Evolutionary conservation across 1,140 invertebrate species (phyloP).

Genomic region (Ptiloglossa arizonensis): DNA sequence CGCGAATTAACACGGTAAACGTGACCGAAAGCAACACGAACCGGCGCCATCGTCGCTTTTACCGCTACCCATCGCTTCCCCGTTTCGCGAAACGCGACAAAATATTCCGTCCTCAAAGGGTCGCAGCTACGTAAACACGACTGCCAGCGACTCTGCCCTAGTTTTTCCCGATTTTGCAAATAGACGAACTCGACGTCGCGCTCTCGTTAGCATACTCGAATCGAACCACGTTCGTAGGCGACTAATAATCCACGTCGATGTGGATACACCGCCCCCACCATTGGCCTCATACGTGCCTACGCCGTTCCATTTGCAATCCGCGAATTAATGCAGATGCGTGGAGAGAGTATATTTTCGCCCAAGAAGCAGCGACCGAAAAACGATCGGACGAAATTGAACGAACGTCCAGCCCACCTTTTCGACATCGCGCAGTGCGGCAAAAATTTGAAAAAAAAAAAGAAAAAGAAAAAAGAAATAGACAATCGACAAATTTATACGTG

Average conservation of each 20-base stretch:
- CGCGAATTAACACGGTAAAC: neutral
- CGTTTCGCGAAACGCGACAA: neutral
- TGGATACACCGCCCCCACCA: no score
- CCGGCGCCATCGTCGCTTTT: neutral
- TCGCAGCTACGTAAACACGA: neutral
- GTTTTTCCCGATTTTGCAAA: constrained; percentile 3
- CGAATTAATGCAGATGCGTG: constrained; percentile 35
- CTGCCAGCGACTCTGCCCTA: neutral
- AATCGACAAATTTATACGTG: no score
- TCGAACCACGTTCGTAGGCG: neutral
- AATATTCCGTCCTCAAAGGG: constrained; percentile 13
- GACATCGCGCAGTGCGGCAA: neutral
- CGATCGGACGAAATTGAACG: constrained; percentile 1
- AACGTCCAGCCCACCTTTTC: constrained; percentile 1
- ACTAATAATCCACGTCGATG: constrained; percentile 46
- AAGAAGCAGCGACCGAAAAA: constrained; percentile 7
- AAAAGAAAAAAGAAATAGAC: no score
- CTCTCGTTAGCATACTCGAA: constrained; percentile 14
- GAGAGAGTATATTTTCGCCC: neutral
- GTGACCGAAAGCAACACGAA: neutral
- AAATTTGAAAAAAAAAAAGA: no score
- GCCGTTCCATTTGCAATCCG: constrained; percentile 22
- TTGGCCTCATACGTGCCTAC: no score
- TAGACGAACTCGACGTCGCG: neutral
- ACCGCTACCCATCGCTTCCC: no score